Percentiles rank a stretch among this genome's conserved stretches.
phyloP scores from a whole-genome alignment of 2,113 vertebrate genomes.

The Leiothrix lutea region DNA sequence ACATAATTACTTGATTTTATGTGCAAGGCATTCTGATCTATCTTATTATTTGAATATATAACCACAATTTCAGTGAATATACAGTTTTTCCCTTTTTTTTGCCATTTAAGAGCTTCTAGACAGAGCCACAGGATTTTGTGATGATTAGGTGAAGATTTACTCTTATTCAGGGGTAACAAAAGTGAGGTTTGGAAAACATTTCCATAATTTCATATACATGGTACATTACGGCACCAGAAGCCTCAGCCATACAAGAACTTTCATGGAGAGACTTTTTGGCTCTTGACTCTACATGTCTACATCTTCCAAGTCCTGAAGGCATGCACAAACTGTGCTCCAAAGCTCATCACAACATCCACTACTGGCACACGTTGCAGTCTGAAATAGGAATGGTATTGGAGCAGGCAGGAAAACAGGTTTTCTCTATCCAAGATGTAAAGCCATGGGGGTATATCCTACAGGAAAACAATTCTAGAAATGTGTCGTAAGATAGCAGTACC shows the following conservation, averaged over 20 bases:
- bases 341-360: not conserved
- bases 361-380: not conserved
- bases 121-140: not conserved
- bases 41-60: not conserved
- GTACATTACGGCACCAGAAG: not conserved
- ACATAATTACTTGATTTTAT: not conserved
- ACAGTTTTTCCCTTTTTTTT: not conserved
- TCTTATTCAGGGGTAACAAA: not conserved
- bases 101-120: not conserved
- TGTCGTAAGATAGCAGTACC: not conserved
- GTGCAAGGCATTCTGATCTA: not conserved
- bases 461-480: not conserved
- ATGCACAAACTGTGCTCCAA: conserved; percentile 17
- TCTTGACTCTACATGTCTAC: not conserved
- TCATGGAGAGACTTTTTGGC: conserved; percentile 7
- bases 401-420: not conserved
- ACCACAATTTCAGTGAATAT: not conserved
- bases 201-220: not conserved
- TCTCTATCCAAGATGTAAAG: not conserved
- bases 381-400: not conserved
- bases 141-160: not conserved
- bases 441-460: not conserved
- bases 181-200: not conserved
- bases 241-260: not conserved
- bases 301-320: conserved; percentile 29